A percentile compares a stretch with the other conserved stretches of the same genome.
Evolutionary conservation across 2,113 vertebrate species (phyloP).

Genomic region (Gnathonemus longibarbis): DNA sequence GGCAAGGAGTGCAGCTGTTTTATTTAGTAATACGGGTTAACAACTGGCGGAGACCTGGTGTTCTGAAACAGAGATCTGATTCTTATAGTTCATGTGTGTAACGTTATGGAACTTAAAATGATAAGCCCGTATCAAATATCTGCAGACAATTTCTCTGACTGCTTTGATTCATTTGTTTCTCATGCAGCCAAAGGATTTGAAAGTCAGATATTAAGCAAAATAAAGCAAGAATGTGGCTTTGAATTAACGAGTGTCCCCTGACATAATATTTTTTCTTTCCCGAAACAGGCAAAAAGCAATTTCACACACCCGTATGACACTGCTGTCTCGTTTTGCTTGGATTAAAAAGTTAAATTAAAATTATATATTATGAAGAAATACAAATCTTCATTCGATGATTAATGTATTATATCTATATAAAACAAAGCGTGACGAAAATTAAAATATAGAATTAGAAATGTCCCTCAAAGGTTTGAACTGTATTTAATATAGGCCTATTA

Average conservation of each 20-base stretch:
- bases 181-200: background rate
- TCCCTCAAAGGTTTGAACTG: background rate
- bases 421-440: background rate
- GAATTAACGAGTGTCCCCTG: background rate
- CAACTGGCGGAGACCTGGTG: slow-evolving; percentile 15
- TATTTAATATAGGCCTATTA: background rate
- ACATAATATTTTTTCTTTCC: background rate
- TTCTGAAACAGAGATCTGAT: slow-evolving; percentile 15
- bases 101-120: background rate
- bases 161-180: background rate
- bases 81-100: background rate
- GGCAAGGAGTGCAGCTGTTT: slow-evolving; percentile 30
- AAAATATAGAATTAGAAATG: background rate
- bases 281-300: background rate
- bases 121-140: background rate
- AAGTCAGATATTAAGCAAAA: background rate
- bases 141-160: background rate
- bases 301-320: background rate
- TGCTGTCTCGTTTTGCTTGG: background rate
- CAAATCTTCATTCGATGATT: background rate
- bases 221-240: background rate
- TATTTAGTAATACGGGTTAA: slow-evolving; percentile 18
- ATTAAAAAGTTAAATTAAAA: background rate
- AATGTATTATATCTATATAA: background rate
- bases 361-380: background rate